These are phyloP conservation scores for Malacoraja senta DNA, from an alignment of 2,797 vertebrate genomes.

Conservation along the genomic window DNA sequence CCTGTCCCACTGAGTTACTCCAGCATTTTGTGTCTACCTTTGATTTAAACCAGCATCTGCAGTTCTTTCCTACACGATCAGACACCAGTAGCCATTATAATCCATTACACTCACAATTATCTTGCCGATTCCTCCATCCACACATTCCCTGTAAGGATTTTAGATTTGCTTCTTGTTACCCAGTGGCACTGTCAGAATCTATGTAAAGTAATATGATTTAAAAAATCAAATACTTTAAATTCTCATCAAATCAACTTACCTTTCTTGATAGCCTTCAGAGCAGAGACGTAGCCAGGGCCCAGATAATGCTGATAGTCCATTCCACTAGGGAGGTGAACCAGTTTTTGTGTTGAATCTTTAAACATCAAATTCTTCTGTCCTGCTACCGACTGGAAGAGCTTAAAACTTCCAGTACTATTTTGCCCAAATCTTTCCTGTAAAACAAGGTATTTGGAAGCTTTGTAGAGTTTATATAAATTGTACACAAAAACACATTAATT, in stretches of 20 bases:
- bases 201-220: background rate
- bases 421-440: slow-evolving; percentile 44
- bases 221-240: background rate
- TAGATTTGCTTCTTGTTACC: background rate
- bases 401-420: background rate
- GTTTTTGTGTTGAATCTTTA: slow-evolving; percentile 63
- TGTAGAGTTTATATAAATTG: background rate
- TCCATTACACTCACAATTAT: too few relatives aligned
- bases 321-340: slow-evolving; percentile 59
- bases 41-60: too few relatives aligned
- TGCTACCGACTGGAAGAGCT: slow-evolving; percentile 64
- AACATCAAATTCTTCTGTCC: slow-evolving; percentile 71
- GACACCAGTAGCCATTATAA: too few relatives aligned
- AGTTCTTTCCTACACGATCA: too few relatives aligned
- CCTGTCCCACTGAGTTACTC: too few relatives aligned
- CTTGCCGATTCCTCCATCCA: too few relatives aligned
- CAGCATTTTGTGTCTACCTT: too few relatives aligned
- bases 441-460: background rate
- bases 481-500: background rate
- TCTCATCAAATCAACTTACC: slow-evolving; percentile 54
- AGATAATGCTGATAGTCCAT: slow-evolving; percentile 73
- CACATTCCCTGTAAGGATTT: background rate
- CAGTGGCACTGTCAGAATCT: background rate
- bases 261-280: slow-evolving; percentile 59
- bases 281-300: slow-evolving; percentile 59